Evolutionary conservation across 2,113 vertebrate genomes (phyloP).

Genomic region (Gymnorhina tibicen): DNA sequence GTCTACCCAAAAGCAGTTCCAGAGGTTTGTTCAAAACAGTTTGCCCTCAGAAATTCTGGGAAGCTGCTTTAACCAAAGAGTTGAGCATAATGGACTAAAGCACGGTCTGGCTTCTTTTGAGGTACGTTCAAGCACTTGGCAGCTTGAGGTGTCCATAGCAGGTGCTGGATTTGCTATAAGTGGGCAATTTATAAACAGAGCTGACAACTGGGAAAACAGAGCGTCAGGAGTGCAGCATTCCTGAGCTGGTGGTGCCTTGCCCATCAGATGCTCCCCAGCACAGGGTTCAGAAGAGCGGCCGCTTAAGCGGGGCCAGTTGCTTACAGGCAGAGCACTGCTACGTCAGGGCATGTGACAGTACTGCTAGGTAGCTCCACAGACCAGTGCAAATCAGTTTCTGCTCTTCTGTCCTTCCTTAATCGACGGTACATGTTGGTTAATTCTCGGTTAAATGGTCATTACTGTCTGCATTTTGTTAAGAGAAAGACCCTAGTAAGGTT

Average conservation of each 20-base stretch:
- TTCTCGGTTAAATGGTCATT: not conserved
- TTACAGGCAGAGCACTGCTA: not conserved
- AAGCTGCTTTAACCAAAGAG: slow-evolving; percentile 9
- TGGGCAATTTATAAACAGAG: slow-evolving; percentile 79
- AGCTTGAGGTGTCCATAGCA: slow-evolving; percentile 73
- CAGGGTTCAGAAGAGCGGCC: slow-evolving; percentile 5
- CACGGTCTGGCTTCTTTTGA: not conserved
- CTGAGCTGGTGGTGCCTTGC: slow-evolving; percentile 40
- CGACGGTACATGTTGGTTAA: not conserved
- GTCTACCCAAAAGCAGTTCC: not conserved
- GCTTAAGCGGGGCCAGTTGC: slow-evolving; percentile 16
- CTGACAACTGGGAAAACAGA: slow-evolving; percentile 82
- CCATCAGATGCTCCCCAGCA: slow-evolving; percentile 13
- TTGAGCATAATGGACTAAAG: not conserved
- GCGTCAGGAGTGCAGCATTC: slow-evolving; percentile 45
- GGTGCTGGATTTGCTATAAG: slow-evolving; percentile 80
- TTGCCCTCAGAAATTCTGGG: slow-evolving; percentile 8
- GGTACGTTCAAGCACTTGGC: slow-evolving; percentile 46
- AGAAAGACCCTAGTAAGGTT: not conserved
- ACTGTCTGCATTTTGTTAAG: not conserved
- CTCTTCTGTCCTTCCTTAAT: not conserved
- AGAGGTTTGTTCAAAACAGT: not conserved
- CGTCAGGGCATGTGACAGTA: not conserved
- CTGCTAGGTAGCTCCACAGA: not conserved
- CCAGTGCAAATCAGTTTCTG: not conserved